These are phyloP conservation scores for Standfussiana lucernea DNA, from an alignment of 2,888 invertebrate genomes.

Conservation along the genomic window DNA sequence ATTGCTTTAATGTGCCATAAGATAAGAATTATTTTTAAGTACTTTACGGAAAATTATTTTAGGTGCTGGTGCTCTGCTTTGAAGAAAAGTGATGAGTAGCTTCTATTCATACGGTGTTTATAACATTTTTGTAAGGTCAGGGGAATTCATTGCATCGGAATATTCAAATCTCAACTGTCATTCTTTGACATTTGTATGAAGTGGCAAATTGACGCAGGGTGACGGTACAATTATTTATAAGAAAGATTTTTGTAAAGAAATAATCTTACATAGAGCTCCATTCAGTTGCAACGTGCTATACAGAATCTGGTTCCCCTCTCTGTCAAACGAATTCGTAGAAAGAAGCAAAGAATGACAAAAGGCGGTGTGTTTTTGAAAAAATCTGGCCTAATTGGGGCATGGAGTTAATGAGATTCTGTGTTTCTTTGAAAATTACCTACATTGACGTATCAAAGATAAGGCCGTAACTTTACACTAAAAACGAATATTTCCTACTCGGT, in stretches of 20 bases:
- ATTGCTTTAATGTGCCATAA: constrained; percentile 61
- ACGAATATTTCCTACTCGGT: not conserved
- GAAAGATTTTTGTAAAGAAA: not conserved
- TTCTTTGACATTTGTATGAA: not conserved
- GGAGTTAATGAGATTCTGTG: constrained; percentile 50
- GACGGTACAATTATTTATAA: not conserved
- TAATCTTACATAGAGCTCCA: not conserved
- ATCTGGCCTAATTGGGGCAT: constrained; percentile 40
- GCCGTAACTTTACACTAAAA: not conserved
- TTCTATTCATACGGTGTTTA: not conserved
- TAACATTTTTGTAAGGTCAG: not conserved
- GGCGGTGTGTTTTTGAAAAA: constrained; percentile 22
- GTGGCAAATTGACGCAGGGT: too few relatives aligned
- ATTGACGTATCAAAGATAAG: not conserved
- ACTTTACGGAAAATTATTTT: constrained; percentile 23
- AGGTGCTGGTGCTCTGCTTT: not conserved
- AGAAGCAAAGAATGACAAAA: constrained; percentile 22
- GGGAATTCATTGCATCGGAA: not conserved
- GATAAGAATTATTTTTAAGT: constrained; percentile 54
- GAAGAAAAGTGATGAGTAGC: not conserved
- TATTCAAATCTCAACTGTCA: not conserved
- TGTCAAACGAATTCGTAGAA: constrained; percentile 26
- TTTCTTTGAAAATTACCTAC: constrained; percentile 26
- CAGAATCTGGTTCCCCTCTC: not conserved
- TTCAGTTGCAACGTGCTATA: constrained; percentile 30